Base-by-base conservation (phyloP, 2,888 invertebrate genomes). In the Ptilodon capucinus region DNA sequence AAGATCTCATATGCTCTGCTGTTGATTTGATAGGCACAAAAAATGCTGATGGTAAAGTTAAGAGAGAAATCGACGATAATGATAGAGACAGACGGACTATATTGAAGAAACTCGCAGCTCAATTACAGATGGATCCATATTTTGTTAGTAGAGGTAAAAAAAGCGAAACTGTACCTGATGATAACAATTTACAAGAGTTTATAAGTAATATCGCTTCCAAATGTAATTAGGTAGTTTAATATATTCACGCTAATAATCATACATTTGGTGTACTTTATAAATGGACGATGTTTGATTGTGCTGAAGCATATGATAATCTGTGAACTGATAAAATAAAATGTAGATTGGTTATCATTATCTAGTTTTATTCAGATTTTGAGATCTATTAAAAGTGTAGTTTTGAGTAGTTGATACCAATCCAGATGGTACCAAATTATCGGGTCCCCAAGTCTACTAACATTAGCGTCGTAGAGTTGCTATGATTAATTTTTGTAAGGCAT, bases 71-170 rank as follows among this genome's bases (percentile, higher is more conserved):
- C 2, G 63, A 64, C 40, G 84, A 87, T 19, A 80, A 65, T 17
- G 90, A 90, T 18, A 74, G 87, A 48, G 86, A 86, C 11, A 75
- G 90, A 54, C 67, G 91, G 40, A 85, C 84, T 1, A 81, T 77
- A 49, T 60, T 91, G 9, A 86, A 89, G 54, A 88, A 90, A 61
- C 54, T 91, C 19, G 86, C 89, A 4, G 83, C 84, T 4, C 86
- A 87, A 54, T 53, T 91, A 30, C 88, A 90, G 70, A 80, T 74
- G 14, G 91, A 91, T 54, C 91, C 91, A 0, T 91, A 87, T 68
- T 88, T 82, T 46, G 88, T 86, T 0, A 90, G 88, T 54, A 78
- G 91, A 44, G 91, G 91, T 11, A 91, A 89, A 62, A 89, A 82
- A 68, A 76, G 56, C 44, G 71, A 64, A 19, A 60, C 55, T n/a